These are phyloP conservation scores for Mohoua ochrocephala DNA, from an alignment of 2,113 vertebrate species.

Conservation along the genomic window DNA sequence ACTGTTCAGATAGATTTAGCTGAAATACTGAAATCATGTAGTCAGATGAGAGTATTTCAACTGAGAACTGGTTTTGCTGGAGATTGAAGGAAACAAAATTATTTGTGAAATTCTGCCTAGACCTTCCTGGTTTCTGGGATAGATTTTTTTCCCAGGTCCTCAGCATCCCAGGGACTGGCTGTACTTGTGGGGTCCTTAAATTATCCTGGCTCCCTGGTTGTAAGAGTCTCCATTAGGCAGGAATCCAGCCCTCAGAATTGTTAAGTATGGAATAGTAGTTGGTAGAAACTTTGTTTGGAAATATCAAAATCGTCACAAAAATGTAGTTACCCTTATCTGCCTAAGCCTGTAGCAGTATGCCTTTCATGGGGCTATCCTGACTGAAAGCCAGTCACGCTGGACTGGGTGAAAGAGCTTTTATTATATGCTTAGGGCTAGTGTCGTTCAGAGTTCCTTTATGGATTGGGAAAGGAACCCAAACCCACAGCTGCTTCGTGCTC, in stretches of 20 bases:
- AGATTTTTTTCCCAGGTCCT: background rate
- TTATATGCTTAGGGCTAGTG: background rate
- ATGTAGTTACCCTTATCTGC: background rate
- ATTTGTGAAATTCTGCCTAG: background rate
- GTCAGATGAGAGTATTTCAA: background rate
- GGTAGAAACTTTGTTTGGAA: background rate
- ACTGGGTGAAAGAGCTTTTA: background rate
- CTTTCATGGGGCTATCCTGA: background rate
- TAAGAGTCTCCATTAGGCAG: background rate
- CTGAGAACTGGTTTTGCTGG: background rate
- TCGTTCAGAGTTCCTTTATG: background rate
- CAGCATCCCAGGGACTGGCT: background rate
- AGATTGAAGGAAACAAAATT: background rate
- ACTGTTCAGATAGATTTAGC: background rate
- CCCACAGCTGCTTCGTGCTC: background rate
- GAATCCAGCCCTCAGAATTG: background rate
- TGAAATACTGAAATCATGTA: background rate
- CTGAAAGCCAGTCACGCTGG: background rate
- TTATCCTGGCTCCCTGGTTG: background rate
- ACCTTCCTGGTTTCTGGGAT: background rate
- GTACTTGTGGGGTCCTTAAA: background rate
- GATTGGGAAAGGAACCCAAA: background rate
- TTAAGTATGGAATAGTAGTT: background rate
- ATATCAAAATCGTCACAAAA: background rate
- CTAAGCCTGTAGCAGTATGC: background rate